Conservation (phyloP, 2,888 invertebrate species). For the Cryptocheilus praepositus region DNA sequence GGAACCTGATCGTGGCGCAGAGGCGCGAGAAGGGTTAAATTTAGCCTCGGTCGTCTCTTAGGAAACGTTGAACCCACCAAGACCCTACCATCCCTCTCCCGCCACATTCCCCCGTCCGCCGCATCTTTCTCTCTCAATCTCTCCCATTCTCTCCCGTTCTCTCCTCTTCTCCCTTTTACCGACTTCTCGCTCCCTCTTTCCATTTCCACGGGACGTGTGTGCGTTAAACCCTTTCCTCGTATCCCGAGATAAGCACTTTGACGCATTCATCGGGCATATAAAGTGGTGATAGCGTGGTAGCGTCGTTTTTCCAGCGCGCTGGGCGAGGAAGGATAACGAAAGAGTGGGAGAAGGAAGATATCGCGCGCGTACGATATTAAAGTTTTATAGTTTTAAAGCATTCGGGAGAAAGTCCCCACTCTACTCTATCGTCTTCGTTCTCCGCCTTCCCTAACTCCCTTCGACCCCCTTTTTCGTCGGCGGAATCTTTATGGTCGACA, state of each 20-base stretch:
- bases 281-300: background rate
- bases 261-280: conserved; percentile 9
- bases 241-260: conserved; percentile 9
- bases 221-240: conserved; percentile 9
- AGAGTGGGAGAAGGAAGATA: conserved; percentile 21
- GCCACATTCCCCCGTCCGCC: conserved; percentile 20
- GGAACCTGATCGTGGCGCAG: conserved; percentile 36
- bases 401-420: conserved; percentile 4
- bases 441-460: conserved; percentile 4
- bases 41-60: conserved; percentile 58
- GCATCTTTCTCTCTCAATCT: conserved; percentile 24
- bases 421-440: background rate
- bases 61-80: conserved; percentile 61
- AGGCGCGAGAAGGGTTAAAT: conserved; percentile 58
- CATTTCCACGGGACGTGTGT: background rate
- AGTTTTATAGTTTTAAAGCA: conserved; percentile 61
- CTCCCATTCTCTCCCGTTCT: too few species aligned
- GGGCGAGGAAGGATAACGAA: background rate
- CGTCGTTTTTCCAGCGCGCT: conserved; percentile 6
- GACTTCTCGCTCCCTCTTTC: conserved; percentile 1
- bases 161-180: conserved; percentile 19
- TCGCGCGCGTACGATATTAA: conserved; percentile 51
- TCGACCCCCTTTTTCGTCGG: conserved; percentile 40
- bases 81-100: conserved; percentile 42
- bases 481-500: conserved; percentile 59